phyloP scores from a whole-genome alignment of 2,113 vertebrate genomes.

The Diglossa brunneiventris region DNA sequence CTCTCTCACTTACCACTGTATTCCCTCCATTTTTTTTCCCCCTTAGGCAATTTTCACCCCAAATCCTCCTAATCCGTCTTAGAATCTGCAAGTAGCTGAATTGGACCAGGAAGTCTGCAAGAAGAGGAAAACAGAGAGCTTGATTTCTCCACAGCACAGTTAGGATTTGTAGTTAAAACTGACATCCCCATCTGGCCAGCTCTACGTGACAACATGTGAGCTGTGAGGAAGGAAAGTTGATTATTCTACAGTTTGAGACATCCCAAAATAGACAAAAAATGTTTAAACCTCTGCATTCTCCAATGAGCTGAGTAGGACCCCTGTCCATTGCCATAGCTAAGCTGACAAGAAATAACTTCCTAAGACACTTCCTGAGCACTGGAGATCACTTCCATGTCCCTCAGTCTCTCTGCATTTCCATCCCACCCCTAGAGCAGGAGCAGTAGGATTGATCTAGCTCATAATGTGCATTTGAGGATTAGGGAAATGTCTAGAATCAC shows the following conservation, averaged over 20 bases:
- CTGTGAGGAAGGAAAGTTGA: fast-evolving
- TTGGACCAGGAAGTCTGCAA: background rate
- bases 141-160: background rate
- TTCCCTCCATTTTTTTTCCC: background rate
- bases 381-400: background rate
- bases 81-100: background rate
- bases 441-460: background rate
- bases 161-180: background rate
- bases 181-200: background rate
- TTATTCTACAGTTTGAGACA: background rate
- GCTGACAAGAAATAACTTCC: background rate
- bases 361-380: background rate
- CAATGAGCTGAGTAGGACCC: background rate
- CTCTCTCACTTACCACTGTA: background rate
- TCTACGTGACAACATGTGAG: background rate
- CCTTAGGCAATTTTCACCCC: background rate
- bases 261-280: background rate
- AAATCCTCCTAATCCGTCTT: background rate
- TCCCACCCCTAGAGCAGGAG: background rate
- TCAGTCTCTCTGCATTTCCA: background rate
- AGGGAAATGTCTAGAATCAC: background rate
- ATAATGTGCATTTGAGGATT: background rate
- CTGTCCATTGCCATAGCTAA: background rate
- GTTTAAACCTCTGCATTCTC: background rate
- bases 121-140: background rate